A percentile compares a stretch with the other conserved stretches of the same genome.
phyloP scores from a whole-genome alignment of 2,113 vertebrate species.

The Mastomys coucha region DNA sequence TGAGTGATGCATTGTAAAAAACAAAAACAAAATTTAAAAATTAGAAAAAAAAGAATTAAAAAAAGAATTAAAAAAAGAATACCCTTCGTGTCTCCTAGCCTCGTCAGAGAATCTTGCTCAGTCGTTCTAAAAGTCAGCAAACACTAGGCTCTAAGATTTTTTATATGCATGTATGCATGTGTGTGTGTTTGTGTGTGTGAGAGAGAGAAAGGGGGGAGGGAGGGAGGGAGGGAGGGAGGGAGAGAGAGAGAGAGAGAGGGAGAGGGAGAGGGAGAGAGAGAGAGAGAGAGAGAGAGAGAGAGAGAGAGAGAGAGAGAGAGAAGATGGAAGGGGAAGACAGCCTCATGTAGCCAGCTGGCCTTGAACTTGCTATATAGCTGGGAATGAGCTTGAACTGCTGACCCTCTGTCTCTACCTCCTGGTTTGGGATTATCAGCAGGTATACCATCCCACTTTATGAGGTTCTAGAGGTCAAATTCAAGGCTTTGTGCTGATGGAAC shows the following conservation, averaged over 20 bases:
- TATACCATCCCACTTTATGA: not conserved
- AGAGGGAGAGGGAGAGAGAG: too few species aligned
- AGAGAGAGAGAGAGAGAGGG: too few species aligned
- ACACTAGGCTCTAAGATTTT: not conserved
- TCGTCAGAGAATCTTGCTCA: not conserved
- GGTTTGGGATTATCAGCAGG: not conserved
- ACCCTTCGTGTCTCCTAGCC: not conserved
- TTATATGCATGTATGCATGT: rapidly evolving
- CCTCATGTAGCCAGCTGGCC: not conserved
- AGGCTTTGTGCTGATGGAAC: not conserved
- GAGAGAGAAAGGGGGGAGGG: too few species aligned
- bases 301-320: too few species aligned
- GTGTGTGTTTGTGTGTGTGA: too few species aligned
- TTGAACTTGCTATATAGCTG: not conserved
- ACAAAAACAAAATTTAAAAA: not conserved
- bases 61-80: too few species aligned
- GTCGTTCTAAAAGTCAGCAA: not conserved
- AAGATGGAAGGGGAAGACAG: not conserved
- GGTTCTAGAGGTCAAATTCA: not conserved
- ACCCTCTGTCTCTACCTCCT: not conserved
- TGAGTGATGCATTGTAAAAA: not conserved
- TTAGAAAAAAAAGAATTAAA: too few species aligned
- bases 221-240: too few species aligned
- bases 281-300: too few species aligned
- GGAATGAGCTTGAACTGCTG: not conserved